Conservation (phyloP, 2,797 vertebrate species). For the Xiphorhynchus erythropygius region DNA sequence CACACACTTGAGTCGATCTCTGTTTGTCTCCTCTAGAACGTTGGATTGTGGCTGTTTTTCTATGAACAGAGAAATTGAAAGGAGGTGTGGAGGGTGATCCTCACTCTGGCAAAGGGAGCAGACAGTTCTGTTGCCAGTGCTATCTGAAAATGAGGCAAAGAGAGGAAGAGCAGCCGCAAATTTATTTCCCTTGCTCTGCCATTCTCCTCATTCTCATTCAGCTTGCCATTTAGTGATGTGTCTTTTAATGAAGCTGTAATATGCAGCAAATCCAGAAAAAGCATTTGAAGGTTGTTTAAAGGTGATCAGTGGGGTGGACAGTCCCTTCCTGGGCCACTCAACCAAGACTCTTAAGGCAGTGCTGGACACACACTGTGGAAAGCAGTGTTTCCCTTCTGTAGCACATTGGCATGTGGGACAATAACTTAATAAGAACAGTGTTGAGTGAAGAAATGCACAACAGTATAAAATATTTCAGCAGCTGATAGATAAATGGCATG, state of each 20-base stretch:
- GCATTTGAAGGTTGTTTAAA: not conserved
- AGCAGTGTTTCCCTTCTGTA: not conserved
- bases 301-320: rapidly evolving
- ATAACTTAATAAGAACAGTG: not conserved
- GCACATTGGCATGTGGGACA: not conserved
- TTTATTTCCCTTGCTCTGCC: not conserved
- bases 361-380: not conserved
- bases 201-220: rapidly evolving
- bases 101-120: not conserved
- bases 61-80: not conserved
- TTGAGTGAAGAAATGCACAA: conserved; percentile 11
- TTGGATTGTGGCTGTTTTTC: not conserved
- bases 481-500: not conserved
- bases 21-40: not conserved
- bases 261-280: not conserved
- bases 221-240: not conserved
- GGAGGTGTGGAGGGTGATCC: not conserved
- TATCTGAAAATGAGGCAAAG: not conserved
- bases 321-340: not conserved
- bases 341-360: not conserved
- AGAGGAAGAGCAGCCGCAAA: not conserved
- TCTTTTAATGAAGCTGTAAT: not conserved
- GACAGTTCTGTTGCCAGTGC: not conserved
- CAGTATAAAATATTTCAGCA: not conserved
- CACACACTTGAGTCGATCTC: rapidly evolving